Conservation (phyloP, 2,888 invertebrate species). For the Adelphocoris suturalis region DNA sequence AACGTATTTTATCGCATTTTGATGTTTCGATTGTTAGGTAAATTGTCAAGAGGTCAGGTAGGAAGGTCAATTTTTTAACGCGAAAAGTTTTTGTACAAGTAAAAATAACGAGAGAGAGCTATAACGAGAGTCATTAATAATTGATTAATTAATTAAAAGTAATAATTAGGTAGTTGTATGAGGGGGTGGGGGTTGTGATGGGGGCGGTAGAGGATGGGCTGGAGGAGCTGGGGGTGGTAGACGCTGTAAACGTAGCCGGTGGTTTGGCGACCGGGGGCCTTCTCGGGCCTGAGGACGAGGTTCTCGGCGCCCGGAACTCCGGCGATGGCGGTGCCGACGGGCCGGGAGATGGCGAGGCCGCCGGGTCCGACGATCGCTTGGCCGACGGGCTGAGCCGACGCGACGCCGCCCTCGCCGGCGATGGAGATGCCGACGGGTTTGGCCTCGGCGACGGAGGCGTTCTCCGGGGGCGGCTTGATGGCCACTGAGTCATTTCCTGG, state of each 20-base stretch:
- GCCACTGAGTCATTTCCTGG: constrained; percentile 78
- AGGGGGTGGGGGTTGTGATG: constrained; percentile 1
- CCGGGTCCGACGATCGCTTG: constrained; percentile 86
- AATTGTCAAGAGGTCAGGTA: neutral
- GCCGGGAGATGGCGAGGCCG: constrained; percentile 86
- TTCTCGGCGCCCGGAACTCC: constrained; percentile 80
- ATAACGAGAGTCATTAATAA: neutral
- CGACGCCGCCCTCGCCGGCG: constrained; percentile 82
- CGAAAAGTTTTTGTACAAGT: neutral
- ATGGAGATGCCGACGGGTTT: constrained; percentile 84
- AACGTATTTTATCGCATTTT: neutral
- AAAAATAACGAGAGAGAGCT: neutral
- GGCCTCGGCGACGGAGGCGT: constrained; percentile 86
- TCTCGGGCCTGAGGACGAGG: constrained; percentile 70
- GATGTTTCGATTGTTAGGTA: neutral
- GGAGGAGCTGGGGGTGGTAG: constrained; percentile 70
- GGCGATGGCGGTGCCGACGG: constrained; percentile 87
- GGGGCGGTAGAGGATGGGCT: constrained; percentile 6
- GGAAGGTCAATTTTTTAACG: neutral
- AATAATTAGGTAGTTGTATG: constrained; percentile 6
- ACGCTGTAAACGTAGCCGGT: constrained; percentile 72
- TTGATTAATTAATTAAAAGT: constrained; percentile 13
- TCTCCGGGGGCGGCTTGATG: constrained; percentile 81
- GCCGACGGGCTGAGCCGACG: constrained; percentile 85
- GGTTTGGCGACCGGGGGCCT: constrained; percentile 47